Conservation (phyloP, 2,888 invertebrate species). For the Eumacrocentrus americanus region DNA sequence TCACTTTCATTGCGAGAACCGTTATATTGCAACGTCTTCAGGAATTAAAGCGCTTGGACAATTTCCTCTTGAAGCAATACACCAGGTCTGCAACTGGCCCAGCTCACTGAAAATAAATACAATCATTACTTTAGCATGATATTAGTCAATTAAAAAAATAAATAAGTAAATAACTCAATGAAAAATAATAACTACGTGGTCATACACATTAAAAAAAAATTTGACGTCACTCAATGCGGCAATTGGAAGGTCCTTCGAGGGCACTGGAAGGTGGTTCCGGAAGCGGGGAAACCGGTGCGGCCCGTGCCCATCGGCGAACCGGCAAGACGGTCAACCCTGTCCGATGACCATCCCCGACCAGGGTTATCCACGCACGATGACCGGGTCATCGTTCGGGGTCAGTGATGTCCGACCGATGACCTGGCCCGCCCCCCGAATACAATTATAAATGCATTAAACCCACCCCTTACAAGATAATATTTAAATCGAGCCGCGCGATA, state of each 20-base stretch:
- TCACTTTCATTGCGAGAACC: constrained; percentile 51
- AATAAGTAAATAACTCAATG: too few relatives aligned
- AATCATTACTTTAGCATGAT: not conserved
- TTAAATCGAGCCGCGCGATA: constrained; percentile 46
- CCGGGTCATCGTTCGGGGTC: constrained; percentile 53
- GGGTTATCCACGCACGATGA: constrained; percentile 31
- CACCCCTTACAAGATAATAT: constrained; percentile 53
- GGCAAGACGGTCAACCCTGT: constrained; percentile 23
- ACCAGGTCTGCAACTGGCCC: not conserved
- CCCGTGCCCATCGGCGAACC: constrained; percentile 48
- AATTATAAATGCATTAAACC: constrained; percentile 61
- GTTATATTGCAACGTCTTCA: constrained; percentile 54
- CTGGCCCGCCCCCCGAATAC: constrained; percentile 54
- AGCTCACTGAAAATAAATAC: not conserved
- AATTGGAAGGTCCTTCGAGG: constrained; percentile 21
- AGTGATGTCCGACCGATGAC: constrained; percentile 60
- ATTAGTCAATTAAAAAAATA: not conserved
- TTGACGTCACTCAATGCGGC: constrained; percentile 25
- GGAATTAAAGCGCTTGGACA: constrained; percentile 47
- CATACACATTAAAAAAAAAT: too few relatives aligned
- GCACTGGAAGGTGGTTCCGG: constrained; percentile 18
- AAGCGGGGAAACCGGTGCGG: constrained; percentile 44
- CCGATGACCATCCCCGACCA: constrained; percentile 24
- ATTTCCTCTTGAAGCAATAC: constrained; percentile 8
- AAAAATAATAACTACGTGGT: too few relatives aligned